Conservation (phyloP, 2,113 vertebrate genomes). For the Ranitomeya imitator region DNA sequence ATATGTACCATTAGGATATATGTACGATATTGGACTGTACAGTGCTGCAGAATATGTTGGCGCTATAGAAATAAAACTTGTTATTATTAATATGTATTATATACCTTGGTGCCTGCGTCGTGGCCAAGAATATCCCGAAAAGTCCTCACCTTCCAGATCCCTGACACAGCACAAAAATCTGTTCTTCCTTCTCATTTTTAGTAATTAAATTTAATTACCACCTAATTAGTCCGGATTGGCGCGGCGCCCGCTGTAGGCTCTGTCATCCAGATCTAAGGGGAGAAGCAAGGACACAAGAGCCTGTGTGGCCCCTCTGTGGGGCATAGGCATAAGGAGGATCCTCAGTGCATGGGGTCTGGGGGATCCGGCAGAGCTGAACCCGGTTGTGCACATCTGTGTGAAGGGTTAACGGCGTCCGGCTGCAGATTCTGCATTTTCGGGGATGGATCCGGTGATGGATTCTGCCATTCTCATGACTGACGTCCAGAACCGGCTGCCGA, state of each 20-base stretch:
- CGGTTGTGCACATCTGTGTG: not conserved
- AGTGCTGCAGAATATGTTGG: too few species aligned
- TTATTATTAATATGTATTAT: too few species aligned
- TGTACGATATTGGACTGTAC: too few species aligned
- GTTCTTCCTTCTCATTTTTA: not conserved
- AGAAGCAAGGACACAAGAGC: not conserved
- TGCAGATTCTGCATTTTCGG: slow-evolving; percentile 16
- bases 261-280: not conserved
- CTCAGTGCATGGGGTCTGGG: not conserved
- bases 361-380: not conserved
- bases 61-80: too few species aligned
- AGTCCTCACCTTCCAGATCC: too few species aligned
- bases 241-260: not conserved
- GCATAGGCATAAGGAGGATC: not conserved
- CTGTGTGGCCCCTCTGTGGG: not conserved
- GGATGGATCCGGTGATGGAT: slow-evolving; percentile 24
- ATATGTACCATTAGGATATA: too few species aligned
- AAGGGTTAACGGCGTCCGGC: not conserved
- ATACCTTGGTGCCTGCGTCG: too few species aligned
- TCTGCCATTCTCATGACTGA: slow-evolving; percentile 6
- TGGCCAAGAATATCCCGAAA: too few species aligned
- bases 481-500: not conserved
- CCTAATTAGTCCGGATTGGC: not conserved
- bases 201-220: slow-evolving; percentile 32
- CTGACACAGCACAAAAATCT: slow-evolving; percentile 2